Evolutionary conservation across 2,888 invertebrate genomes (phyloP), one percentile per base, ranked within the genome.

Genomic region (Graphium colonna): DNA sequence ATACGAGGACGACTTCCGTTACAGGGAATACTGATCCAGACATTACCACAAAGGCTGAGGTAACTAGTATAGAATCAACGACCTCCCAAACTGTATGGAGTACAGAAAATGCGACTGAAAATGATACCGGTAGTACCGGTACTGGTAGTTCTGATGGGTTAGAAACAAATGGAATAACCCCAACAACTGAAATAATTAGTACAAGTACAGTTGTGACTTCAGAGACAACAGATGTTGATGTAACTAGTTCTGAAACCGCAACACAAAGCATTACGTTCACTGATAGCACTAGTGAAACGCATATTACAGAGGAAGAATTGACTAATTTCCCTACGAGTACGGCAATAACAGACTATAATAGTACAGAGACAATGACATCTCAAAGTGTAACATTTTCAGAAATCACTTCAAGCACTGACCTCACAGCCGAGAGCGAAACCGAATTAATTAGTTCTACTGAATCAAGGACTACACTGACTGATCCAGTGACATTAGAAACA

Each of bases 161-260:
- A 21, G 18, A 50, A 51, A 1, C 38, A 42, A 43, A 36, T 12
- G 41, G 31, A 17, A 40, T n/a, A 13, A 21, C 28, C 8, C 9
- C 17, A 38, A 48, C 52, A 43, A 43, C 48, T 17, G 52, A 43
- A 33, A 7, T 39, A 17, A 43, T 26, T 26, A 41, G 33, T 38
- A 51, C 45, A 2, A 51, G 16, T 45, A 45, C 36, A 16, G 10
- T 3, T 3, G 26, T 10, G 31, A 9, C 3, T 31, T 31, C 44
- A 17, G 38, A n/a, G 10, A 28, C 36, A 26, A 26, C 42, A 21
- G 28, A 17, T 39, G 13, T 36, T 9, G 8, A 9, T 10, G 8
- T 36, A 13, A 18, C 49, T 2, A 49, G 13, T 49, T 16, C 16
- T 12, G 51, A 8, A 7, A 33, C 10, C 10, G 39, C 51, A 38